phyloP scores from a whole-genome alignment of 1,140 invertebrate genomes.

The Brachionus koreanus region DNA sequence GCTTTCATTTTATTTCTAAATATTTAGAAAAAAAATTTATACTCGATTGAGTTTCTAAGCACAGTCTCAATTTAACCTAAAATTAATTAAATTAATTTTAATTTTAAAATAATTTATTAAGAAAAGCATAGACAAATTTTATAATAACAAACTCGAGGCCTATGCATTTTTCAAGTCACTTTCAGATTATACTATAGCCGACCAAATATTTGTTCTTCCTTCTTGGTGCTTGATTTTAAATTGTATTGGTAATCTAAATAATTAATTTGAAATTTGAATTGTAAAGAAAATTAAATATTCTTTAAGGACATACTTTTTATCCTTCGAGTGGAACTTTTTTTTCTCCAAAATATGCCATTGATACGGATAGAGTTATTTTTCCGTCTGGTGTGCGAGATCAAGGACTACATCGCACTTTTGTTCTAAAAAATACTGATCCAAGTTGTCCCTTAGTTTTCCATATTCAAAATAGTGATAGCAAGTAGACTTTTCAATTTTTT shows the following conservation, averaged over 20 bases:
- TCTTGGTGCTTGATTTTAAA: slow-evolving; percentile 56
- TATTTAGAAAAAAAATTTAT: not conserved
- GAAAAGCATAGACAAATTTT: slow-evolving; percentile 55
- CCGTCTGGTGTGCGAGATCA: slow-evolving; percentile 53
- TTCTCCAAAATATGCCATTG: slow-evolving; percentile 49
- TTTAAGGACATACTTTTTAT: slow-evolving; percentile 55
- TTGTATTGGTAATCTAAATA: slow-evolving; percentile 50
- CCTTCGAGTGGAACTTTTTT: slow-evolving; percentile 55
- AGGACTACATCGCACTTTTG: slow-evolving; percentile 52
- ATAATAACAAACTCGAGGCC: slow-evolving; percentile 55
- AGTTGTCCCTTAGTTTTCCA: not conserved
- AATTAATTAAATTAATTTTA: slow-evolving; percentile 30
- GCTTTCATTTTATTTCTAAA: not conserved
- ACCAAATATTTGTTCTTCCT: slow-evolving; percentile 53
- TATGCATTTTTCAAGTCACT: slow-evolving; percentile 57
- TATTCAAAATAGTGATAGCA: not conserved
- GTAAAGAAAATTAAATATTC: not conserved
- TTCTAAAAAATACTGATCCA: slow-evolving; percentile 51
- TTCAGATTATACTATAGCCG: slow-evolving; percentile 54
- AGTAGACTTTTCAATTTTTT: not conserved
- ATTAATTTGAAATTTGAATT: not conserved
- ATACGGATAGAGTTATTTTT: slow-evolving; percentile 50
- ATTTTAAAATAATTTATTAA: slow-evolving; percentile 47
- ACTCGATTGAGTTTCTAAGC: not conserved
- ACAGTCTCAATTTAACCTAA: not conserved